phyloP scores from a whole-genome alignment of 2,797 vertebrate species.

The Malurus leucopterus region DNA sequence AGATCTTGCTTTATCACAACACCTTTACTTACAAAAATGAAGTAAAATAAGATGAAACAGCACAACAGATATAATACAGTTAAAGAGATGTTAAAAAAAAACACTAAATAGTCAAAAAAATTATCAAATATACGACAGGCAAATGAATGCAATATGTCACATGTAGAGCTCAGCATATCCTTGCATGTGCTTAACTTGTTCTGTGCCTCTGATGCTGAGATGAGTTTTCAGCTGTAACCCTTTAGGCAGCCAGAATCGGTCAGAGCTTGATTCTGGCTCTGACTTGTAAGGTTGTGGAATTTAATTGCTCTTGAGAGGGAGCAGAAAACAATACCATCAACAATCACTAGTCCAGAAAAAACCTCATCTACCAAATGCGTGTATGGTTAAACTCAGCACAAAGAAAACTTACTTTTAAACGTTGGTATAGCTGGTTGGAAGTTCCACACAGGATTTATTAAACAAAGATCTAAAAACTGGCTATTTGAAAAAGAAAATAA shows the following conservation, averaged over 20 bases:
- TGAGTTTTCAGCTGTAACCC: background rate
- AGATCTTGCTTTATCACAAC: background rate
- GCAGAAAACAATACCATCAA: background rate
- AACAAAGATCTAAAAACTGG: background rate
- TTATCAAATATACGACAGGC: background rate
- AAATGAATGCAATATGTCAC: background rate
- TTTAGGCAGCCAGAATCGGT: background rate
- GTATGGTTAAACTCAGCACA: constrained; percentile 34
- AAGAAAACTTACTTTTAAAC: constrained; percentile 38
- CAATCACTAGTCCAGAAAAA: constrained; percentile 6
- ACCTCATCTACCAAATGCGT: constrained; percentile 45
- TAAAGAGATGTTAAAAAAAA: background rate
- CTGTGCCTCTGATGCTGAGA: background rate
- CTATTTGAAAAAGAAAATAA: background rate
- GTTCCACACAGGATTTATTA: constrained; percentile 29
- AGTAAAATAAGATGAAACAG: constrained; percentile 3
- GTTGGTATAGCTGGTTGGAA: constrained; percentile 23
- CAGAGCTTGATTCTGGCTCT: background rate
- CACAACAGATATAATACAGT: background rate
- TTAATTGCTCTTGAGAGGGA: background rate
- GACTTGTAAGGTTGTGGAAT: background rate
- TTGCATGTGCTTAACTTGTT: background rate
- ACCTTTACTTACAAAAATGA: constrained; percentile 32
- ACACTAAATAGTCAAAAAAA: background rate
- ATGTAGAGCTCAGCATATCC: background rate